A percentile compares a stretch with the other conserved stretches of the same genome.
phyloP scores from a whole-genome alignment of 2,797 vertebrate genomes.

The Tangara arthus region DNA sequence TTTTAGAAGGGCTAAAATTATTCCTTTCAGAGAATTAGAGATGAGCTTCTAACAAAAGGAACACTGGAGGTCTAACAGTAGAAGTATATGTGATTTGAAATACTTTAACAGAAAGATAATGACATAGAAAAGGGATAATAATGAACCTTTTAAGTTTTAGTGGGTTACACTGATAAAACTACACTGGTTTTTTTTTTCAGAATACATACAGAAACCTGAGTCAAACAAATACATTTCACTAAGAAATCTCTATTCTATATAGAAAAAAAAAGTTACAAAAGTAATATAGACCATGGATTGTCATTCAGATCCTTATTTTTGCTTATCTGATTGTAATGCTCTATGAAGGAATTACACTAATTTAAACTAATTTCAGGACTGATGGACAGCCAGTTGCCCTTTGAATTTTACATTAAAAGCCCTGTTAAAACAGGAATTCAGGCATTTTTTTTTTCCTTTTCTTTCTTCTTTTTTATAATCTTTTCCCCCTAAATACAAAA shows the following conservation, averaged over 20 bases:
- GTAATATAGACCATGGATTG: neutral
- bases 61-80: neutral
- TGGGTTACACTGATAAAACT: neutral
- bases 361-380: neutral
- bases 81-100: neutral
- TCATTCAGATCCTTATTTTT: neutral
- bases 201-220: neutral
- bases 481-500: neutral
- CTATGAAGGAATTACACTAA: neutral
- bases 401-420: neutral
- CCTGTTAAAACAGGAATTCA: neutral
- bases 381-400: neutral
- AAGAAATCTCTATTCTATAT: neutral
- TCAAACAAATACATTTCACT: neutral
- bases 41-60: neutral
- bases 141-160: neutral
- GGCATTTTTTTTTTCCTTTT: fast-evolving
- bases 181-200: neutral
- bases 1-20: neutral
- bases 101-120: neutral
- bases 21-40: neutral
- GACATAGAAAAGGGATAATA: neutral
- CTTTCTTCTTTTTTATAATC: fast-evolving
- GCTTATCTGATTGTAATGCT: neutral
- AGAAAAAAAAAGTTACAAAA: neutral